Base-by-base conservation (phyloP, 2,113 vertebrate genomes). In the Chloropsis cyanopogon region DNA sequence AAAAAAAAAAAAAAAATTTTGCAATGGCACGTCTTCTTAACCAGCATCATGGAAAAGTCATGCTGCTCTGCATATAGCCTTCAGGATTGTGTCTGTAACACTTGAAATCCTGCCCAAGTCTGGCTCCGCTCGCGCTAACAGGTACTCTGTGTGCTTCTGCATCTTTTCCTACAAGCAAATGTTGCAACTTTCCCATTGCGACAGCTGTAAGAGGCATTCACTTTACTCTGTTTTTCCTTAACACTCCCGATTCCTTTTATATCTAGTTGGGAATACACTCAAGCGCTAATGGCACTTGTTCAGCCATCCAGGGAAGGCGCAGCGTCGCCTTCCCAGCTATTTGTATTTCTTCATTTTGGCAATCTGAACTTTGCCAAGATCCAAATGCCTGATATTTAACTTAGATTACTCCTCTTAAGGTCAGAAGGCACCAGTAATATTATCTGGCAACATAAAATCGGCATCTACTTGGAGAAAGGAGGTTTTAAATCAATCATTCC, bases 131-230 rank as follows among this genome's bases (percentile, higher is more conserved):
- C 85, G 44, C 94, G 65, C 95, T 97, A 90, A 94, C 93, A 96
- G 95, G 96, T 97, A 96, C 94, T 97, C 97, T 84, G 82, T 97
- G 95, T 97, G 97, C 93, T 97, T 96, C 97, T 97, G 97, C 97
- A 98, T 97, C 91, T 97, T 95, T 95, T 96, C 97, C 96, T 97
- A 97, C 97, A 97, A 98, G 97, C 96, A 96, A 97, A 97, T 97
- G 92, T 94, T 96, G 92, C 91, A 95, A 97, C 93, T 97, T 96
- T 97, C 97, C 97, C 73, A 89, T 71, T 21, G 88, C 93, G 95
- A 92, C 95, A 95, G 85, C 87, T 96, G 96, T 95, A 97, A 96
- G 86, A 95, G 91, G 82, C 92, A 84, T 88, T 93, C 93, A 78
- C 89, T 95, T 92, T 72, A 61, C 92, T 90, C 92, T 95, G 93